phyloP scores from a whole-genome alignment of 64 coral and sea anemone species.

The Montipora capricornis region DNA sequence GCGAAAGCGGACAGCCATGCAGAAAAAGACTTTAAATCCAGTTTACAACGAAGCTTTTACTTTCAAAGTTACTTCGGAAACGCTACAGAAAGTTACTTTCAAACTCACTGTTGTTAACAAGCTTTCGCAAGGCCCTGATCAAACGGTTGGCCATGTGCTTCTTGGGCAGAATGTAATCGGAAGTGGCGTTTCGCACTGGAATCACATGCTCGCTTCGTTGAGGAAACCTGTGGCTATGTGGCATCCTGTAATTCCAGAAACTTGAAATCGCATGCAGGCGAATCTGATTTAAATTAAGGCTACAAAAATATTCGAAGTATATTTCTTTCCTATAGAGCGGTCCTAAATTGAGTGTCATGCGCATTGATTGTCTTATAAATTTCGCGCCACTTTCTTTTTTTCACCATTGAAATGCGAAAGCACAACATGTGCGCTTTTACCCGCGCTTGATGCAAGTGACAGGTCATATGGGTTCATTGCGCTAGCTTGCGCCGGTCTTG shows the following conservation, averaged over 20 bases:
- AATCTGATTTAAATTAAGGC: too few relatives aligned
- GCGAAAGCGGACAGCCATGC: slow-evolving; percentile 90
- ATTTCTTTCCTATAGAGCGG: too few relatives aligned
- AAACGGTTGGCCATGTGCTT: slow-evolving; percentile 86
- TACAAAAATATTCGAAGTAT: too few relatives aligned
- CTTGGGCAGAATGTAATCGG: slow-evolving; percentile 87
- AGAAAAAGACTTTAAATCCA: slow-evolving; percentile 86
- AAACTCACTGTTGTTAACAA: slow-evolving; percentile 87
- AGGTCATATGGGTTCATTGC: too few relatives aligned
- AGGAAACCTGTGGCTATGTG: slow-evolving; percentile 97
- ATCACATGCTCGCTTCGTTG: slow-evolving; percentile 89
- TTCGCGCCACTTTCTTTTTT: too few relatives aligned
- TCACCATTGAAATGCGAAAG: neutral
- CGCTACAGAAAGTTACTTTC: slow-evolving; percentile 83
- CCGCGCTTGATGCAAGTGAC: neutral
- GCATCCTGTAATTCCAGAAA: slow-evolving; percentile 88
- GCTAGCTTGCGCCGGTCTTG: too few relatives aligned
- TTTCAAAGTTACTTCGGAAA: slow-evolving; percentile 95
- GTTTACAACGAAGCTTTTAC: slow-evolving; percentile 99
- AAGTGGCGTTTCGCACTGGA: slow-evolving; percentile 96
- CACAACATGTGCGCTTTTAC: too few relatives aligned
- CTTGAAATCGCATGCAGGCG: too few relatives aligned
- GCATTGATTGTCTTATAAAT: too few relatives aligned
- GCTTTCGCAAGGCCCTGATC: slow-evolving; percentile 88
- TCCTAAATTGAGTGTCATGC: too few relatives aligned